Conservation (phyloP, 1,140 invertebrate genomes). For the Phortica variegata region DNA sequence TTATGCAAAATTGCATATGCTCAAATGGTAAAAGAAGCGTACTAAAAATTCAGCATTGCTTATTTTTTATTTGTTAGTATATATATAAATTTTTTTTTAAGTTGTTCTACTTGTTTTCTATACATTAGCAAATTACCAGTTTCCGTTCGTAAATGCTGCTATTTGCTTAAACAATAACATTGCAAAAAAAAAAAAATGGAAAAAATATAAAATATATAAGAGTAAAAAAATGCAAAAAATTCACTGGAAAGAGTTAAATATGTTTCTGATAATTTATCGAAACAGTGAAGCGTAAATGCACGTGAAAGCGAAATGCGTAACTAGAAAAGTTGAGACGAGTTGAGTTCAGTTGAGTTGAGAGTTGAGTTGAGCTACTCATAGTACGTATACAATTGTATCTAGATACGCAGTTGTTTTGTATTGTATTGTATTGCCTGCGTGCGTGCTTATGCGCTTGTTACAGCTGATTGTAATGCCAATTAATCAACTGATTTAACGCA, state of each 20-base stretch:
- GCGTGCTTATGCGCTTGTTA: too few relatives aligned
- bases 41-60: too few relatives aligned
- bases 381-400: too few relatives aligned
- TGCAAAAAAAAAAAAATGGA: slow-evolving; percentile 8
- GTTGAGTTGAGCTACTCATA: too few relatives aligned
- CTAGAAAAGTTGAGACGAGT: too few relatives aligned
- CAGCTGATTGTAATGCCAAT: too few relatives aligned
- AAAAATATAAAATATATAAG: slow-evolving; percentile 12
- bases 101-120: slow-evolving; percentile 2
- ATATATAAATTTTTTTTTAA: slow-evolving; percentile 13
- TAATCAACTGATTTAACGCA: too few relatives aligned
- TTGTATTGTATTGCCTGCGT: too few relatives aligned
- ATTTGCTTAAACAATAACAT: background rate
- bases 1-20: background rate
- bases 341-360: too few relatives aligned
- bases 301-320: too few relatives aligned
- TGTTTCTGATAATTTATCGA: slow-evolving; percentile 35
- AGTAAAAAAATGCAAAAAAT: slow-evolving; percentile 31
- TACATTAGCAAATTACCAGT: slow-evolving; percentile 48
- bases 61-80: slow-evolving; percentile 4
- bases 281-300: slow-evolving; percentile 41
- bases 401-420: too few relatives aligned
- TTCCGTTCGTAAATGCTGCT: slow-evolving; percentile 36
- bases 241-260: slow-evolving; percentile 39
- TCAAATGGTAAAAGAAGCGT: too few relatives aligned